A percentile compares a stretch with the other conserved stretches of the same genome.
Conservation (phyloP, 1,140 invertebrate species). For the Cryptotermes secundus region DNA sequence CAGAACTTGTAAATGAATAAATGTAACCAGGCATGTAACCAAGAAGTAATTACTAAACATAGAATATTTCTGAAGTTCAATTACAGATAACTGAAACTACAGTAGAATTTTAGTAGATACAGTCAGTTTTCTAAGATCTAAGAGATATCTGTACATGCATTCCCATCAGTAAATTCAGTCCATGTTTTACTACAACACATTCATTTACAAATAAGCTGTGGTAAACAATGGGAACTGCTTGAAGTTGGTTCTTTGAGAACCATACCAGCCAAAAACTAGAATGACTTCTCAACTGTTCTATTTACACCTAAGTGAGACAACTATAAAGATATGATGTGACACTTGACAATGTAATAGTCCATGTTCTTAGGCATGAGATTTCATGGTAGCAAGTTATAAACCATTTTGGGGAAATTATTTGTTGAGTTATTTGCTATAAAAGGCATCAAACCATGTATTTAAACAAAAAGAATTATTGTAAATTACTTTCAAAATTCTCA, state of each 20-base stretch:
- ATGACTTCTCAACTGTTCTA: not conserved
- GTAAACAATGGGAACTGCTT: not conserved
- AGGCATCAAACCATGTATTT: too few relatives aligned
- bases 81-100: not conserved
- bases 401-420: not conserved
- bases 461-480: too few relatives aligned
- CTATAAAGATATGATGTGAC: too few relatives aligned
- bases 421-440: too few relatives aligned
- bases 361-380: not conserved
- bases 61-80: not conserved
- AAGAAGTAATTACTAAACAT: not conserved
- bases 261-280: not conserved
- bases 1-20: not conserved
- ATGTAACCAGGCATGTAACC: not conserved
- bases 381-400: not conserved
- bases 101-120: not conserved
- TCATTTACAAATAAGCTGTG: not conserved
- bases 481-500: too few relatives aligned
- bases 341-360: not conserved
- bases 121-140: not conserved
- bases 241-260: not conserved
- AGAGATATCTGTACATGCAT: not conserved
- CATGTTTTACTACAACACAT: not conserved
- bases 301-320: not conserved
- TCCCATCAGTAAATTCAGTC: not conserved